Conservation (phyloP, 1,140 invertebrate species). For the Halesus radiatus region DNA sequence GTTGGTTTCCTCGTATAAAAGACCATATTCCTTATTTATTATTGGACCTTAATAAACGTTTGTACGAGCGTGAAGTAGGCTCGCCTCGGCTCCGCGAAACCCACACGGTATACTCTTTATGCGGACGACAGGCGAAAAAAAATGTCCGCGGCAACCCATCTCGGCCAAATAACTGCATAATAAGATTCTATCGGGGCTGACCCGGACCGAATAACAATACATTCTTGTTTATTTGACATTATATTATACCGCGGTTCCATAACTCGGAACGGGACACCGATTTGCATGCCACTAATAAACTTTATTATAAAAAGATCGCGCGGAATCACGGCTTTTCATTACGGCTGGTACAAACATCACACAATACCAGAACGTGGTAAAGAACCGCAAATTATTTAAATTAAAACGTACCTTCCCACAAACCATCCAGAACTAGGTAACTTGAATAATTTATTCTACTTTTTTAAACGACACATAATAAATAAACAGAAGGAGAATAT, state of each 20-base stretch:
- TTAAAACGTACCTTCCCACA: no score
- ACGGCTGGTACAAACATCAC: no score
- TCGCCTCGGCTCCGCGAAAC: neutral
- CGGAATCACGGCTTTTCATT: constrained; percentile 3
- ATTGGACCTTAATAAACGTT: neutral
- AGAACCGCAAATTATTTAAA: no score
- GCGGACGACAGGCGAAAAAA: constrained; percentile 2
- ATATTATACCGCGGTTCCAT: constrained; percentile 42
- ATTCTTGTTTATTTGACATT: constrained; percentile 51
- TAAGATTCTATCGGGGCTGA: constrained; percentile 51
- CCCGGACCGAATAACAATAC: constrained; percentile 45
- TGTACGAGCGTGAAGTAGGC: neutral
- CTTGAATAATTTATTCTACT: no score
- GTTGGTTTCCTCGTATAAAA: neutral
- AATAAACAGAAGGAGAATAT: no score
- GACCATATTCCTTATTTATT: neutral
- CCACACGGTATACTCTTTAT: constrained; percentile 4
- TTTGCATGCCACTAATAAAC: constrained; percentile 17
- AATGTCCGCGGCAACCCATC: constrained; percentile 14
- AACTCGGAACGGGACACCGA: constrained; percentile 30
- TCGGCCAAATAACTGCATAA: constrained; percentile 51
- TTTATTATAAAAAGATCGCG: constrained; percentile 5
- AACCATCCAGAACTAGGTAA: no score
- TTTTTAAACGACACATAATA: no score
- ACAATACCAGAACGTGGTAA: no score